Evolutionary conservation across 2,888 invertebrate genomes (phyloP).

Genomic region (Aromia moschata): DNA sequence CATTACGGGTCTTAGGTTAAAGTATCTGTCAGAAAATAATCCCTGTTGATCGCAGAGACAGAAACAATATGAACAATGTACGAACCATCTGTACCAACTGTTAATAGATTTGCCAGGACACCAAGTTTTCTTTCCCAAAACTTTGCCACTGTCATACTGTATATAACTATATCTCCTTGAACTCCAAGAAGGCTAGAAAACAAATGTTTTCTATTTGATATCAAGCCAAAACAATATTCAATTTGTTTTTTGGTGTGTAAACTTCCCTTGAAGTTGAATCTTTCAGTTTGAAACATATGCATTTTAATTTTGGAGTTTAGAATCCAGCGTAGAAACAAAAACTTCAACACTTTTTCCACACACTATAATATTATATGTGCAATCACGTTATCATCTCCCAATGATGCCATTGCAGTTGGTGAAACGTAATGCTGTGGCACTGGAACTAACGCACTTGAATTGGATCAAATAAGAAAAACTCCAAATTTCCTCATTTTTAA

Average conservation of each 20-base stretch:
- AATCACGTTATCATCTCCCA: too few species aligned
- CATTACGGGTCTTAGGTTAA: conserved; percentile 75
- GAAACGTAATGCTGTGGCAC: neutral
- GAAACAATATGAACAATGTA: conserved; percentile 90
- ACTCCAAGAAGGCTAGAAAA: conserved; percentile 54
- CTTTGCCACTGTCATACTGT: conserved; percentile 78
- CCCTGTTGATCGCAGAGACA: conserved; percentile 83
- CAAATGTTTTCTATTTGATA: neutral
- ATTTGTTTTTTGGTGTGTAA: neutral
- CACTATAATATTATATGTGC: neutral
- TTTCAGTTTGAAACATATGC: neutral
- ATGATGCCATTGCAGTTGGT: neutral
- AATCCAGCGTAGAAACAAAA: too few species aligned
- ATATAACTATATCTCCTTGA: conserved; percentile 81
- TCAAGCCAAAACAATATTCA: neutral
- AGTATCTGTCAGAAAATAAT: conserved; percentile 78
- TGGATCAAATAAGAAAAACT: neutral
- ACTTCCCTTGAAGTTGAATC: neutral
- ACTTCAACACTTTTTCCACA: too few species aligned
- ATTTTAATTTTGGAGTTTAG: neutral
- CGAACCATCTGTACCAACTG: conserved; percentile 89
- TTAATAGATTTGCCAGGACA: conserved; percentile 73
- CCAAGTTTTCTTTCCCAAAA: conserved; percentile 67
- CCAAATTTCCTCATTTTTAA: too few species aligned
- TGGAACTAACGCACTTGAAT: neutral